Evolutionary conservation across 2,113 vertebrate species (phyloP).

Genomic region (Acinonyx jubatus): DNA sequence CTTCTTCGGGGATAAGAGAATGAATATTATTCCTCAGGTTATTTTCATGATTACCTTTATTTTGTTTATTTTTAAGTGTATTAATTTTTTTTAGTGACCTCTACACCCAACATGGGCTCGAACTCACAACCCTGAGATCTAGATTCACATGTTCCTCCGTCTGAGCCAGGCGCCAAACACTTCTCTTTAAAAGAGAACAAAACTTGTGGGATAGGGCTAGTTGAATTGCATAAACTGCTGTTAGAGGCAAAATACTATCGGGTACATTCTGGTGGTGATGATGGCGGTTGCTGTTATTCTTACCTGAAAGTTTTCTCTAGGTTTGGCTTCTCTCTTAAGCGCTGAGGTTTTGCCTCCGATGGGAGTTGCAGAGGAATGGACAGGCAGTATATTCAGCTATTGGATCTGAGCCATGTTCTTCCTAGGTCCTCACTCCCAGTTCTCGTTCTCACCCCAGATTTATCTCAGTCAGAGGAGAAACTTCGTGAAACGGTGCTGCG

Average conservation of each 20-base stretch:
- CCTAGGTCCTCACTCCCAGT: conserved; percentile 53
- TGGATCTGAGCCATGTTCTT: conserved; percentile 51
- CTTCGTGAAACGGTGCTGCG: conserved; percentile 86
- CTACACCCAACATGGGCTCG: too few relatives aligned
- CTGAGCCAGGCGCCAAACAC: not conserved
- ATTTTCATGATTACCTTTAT: not conserved
- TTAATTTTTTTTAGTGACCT: too few relatives aligned
- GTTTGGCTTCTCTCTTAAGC: not conserved
- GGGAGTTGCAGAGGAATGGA: not conserved
- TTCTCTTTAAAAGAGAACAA: conserved; percentile 21
- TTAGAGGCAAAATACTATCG: not conserved
- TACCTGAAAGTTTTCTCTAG: conserved; percentile 14
- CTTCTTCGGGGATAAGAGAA: not conserved
- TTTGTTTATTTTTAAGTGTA: not conserved
- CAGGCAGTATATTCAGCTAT: not conserved
- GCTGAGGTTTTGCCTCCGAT: not conserved
- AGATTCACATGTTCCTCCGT: too few relatives aligned
- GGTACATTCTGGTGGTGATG: not conserved
- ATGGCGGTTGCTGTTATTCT: not conserved
- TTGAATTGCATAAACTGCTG: not conserved
- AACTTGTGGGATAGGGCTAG: not conserved
- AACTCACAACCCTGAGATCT: too few relatives aligned
- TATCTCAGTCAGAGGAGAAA: conserved; percentile 66
- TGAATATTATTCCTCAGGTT: not conserved
- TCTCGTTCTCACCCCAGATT: conserved; percentile 62